Conservation (phyloP, 2,797 vertebrate genomes). For the Schizopygopsis malacanthus region DNA sequence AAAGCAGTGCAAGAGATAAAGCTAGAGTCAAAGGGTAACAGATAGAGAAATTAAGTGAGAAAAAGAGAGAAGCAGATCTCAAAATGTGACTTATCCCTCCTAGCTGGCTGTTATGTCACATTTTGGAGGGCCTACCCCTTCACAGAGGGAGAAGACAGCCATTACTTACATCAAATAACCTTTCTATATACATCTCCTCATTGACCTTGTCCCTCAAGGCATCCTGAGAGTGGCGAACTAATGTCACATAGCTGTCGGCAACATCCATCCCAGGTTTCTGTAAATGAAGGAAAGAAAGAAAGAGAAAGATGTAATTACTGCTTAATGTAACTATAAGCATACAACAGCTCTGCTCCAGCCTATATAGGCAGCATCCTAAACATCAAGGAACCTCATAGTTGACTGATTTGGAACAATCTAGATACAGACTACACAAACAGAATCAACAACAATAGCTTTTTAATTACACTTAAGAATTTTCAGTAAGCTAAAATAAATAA, state of each 20-base stretch:
- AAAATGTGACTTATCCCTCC: conserved; percentile 91
- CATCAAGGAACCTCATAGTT: background rate
- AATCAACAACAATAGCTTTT: background rate
- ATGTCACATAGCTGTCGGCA: conserved; percentile 97
- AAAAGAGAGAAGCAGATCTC: conserved; percentile 74
- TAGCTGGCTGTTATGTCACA: conserved; percentile 86
- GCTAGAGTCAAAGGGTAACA: conserved; percentile 70
- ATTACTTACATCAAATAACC: conserved; percentile 99
- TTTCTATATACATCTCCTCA: conserved; percentile 99
- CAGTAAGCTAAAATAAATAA: background rate
- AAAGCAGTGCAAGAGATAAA: conserved; percentile 63
- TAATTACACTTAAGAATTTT: background rate
- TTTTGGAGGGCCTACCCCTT: conserved; percentile 86
- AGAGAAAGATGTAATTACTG: background rate
- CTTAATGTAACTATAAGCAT: background rate
- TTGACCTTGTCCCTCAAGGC: conserved; percentile 99
- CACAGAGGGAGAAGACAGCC: conserved; percentile 62
- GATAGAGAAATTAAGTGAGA: conserved; percentile 67
- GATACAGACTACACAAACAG: background rate
- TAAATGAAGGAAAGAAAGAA: conserved; percentile 52
- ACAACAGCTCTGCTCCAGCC: background rate
- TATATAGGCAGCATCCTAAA: background rate
- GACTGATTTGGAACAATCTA: background rate
- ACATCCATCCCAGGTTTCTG: conserved; percentile 99
- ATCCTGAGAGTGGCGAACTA: conserved; percentile 99